Base-by-base conservation (phyloP, 2,888 invertebrate genomes). In the Netelia virgata region DNA sequence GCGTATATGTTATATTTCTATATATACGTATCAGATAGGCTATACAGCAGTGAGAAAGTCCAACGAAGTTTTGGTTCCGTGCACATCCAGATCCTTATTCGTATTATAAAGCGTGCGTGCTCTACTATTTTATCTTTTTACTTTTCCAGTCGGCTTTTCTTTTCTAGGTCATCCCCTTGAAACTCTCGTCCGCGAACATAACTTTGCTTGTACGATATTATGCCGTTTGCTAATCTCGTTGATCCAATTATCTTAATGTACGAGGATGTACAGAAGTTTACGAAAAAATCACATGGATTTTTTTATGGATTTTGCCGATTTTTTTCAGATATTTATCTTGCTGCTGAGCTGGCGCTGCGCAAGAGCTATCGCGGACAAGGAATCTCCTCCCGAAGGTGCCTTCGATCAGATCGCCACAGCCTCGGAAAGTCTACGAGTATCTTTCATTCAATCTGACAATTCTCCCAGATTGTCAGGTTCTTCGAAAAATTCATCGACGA, bases 51-150 rank as follows among this genome's bases (percentile, higher is more conserved):
- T 92, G 92, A 89, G 93, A 93, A 93, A 93, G 92, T 92, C 88
- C 78, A 87, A 63, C 77, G 43, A 88, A 90, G 93, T 91, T 93
- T 89, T 93, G 93, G 90, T 93, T 89, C 90, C 90, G 83, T 93
- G 93, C 91, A 92, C 93, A 93, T 93, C 87, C 90, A 93, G 93
- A 86, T 92, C 84, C 91, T 91, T 88, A 89, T 89, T 89, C 88
- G 87, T 72, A 83, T 86, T 83, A 78, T 88, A 88, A 85, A 88
- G 88, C 87, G 87, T 88, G 89, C 89, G 86, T 88, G 89, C 88
- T 87, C 84, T 55, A 82, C 84, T 79, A 87, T 87, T 87, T 88
- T 82, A 88, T 91, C 90, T 92, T 93, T 87, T 93, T 92, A 91
- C 92, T 92, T 93, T 92, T 91, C 90, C 85, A 91, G 64, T 89